Conservation (phyloP, 1,140 invertebrate species). For the Musca vetustissima region DNA sequence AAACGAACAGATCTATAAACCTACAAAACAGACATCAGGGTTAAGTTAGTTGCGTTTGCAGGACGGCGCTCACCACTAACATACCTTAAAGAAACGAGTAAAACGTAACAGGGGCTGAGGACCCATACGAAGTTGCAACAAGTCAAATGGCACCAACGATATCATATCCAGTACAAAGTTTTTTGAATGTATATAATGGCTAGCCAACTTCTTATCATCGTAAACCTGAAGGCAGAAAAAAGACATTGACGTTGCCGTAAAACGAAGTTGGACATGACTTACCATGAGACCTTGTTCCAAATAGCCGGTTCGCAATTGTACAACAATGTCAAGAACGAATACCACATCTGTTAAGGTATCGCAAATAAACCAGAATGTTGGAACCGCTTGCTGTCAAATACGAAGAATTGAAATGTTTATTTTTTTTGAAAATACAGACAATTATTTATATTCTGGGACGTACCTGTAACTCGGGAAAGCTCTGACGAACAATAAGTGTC, state of each 20-base stretch:
- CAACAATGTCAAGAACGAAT: conserved; percentile 82
- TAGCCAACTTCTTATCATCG: conserved; percentile 84
- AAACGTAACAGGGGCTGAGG: conserved; percentile 79
- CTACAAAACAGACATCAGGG: conserved; percentile 57
- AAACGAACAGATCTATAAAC: conserved; percentile 89
- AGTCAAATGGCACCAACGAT: conserved; percentile 82
- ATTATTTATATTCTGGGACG: not conserved
- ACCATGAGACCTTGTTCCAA: conserved; percentile 92
- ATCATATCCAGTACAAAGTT: conserved; percentile 84
- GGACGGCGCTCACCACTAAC: not conserved
- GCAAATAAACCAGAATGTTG: conserved; percentile 75
- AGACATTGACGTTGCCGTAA: not conserved
- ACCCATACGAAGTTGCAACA: conserved; percentile 80
- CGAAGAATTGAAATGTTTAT: not conserved
- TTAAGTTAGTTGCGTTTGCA: not conserved
- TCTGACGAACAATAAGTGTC: conserved; percentile 92
- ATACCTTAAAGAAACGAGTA: conserved; percentile 65
- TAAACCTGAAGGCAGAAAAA: conserved; percentile 63
- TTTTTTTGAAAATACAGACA: not conserved
- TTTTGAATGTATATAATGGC: conserved; percentile 83
- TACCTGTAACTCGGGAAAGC: conserved; percentile 86
- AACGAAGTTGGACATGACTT: conserved; percentile 27
- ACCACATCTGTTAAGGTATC: conserved; percentile 84
- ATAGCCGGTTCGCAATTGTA: conserved; percentile 94
- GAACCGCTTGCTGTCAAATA: conserved; percentile 62